These are phyloP conservation scores for Nyctibius grandis DNA, from an alignment of 2,797 vertebrate genomes.

Conservation along the genomic window DNA sequence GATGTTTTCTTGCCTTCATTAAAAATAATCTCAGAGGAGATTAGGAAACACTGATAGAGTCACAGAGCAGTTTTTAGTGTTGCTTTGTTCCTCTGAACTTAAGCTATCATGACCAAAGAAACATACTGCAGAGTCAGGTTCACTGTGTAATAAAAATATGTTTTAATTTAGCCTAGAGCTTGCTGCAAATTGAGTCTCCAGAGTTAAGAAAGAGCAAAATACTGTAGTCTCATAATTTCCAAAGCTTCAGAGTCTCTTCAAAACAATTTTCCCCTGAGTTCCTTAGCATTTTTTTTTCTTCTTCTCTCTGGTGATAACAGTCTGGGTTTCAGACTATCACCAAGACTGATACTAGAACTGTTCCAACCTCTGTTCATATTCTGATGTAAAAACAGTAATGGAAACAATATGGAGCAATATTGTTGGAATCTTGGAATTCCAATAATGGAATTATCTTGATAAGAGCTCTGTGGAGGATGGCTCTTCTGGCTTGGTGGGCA, in stretches of 20 bases:
- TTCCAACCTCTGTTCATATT: neutral
- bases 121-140: neutral
- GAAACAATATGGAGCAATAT: neutral
- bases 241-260: neutral
- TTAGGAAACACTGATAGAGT: neutral
- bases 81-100: neutral
- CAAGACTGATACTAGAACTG: neutral
- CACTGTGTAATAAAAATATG: neutral
- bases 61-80: neutral
- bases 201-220: neutral
- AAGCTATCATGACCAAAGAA: neutral
- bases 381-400: neutral
- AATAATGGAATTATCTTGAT: neutral
- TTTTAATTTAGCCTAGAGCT: neutral
- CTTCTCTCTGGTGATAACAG: neutral
- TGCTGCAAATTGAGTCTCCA: neutral
- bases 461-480: neutral
- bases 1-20: neutral
- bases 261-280: neutral
- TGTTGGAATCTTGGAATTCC: neutral
- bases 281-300: neutral
- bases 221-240: neutral
- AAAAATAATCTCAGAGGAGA: neutral
- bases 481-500: neutral
- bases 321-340: neutral